These are phyloP conservation scores for Malurus alboscapulatus DNA, from an alignment of 2,113 vertebrate genomes.

Conservation along the genomic window DNA sequence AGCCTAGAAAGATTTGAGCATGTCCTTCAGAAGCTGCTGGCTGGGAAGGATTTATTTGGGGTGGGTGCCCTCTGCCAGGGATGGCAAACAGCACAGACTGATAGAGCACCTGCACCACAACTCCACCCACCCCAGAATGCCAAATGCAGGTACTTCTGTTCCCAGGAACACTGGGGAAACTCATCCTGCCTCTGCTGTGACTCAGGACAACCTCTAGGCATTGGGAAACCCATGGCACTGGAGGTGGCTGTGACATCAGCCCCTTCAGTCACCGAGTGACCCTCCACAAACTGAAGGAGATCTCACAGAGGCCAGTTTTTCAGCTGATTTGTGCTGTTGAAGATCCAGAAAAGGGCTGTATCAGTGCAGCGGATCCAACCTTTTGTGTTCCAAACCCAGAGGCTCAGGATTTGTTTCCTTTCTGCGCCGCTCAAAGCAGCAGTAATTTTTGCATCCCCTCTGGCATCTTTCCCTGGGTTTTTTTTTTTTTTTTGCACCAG, in stretches of 20 bases:
- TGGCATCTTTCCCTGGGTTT: neutral
- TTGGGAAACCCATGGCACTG: fast-evolving
- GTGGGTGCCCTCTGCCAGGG: neutral
- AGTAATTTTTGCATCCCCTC: neutral
- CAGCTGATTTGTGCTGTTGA: neutral
- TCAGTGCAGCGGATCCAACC: neutral
- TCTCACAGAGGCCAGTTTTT: neutral
- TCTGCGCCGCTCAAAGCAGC: neutral
- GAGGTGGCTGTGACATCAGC: fast-evolving
- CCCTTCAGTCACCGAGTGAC: neutral
- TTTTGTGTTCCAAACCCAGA: neutral
- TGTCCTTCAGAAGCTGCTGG: neutral
- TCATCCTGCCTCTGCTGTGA: fast-evolving
- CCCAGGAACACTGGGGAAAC: neutral
- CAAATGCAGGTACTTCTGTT: fast-evolving
- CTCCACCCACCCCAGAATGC: neutral
- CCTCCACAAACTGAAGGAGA: neutral
- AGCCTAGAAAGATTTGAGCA: neutral
- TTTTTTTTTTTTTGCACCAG: neutral
- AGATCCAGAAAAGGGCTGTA: neutral
- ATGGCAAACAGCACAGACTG: neutral
- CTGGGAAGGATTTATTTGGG: neutral
- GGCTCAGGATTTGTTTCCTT: neutral
- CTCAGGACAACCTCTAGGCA: neutral
- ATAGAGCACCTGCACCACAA: neutral